phyloP scores from a whole-genome alignment of 2,113 vertebrate genomes.

The Nycticebus coucang region DNA sequence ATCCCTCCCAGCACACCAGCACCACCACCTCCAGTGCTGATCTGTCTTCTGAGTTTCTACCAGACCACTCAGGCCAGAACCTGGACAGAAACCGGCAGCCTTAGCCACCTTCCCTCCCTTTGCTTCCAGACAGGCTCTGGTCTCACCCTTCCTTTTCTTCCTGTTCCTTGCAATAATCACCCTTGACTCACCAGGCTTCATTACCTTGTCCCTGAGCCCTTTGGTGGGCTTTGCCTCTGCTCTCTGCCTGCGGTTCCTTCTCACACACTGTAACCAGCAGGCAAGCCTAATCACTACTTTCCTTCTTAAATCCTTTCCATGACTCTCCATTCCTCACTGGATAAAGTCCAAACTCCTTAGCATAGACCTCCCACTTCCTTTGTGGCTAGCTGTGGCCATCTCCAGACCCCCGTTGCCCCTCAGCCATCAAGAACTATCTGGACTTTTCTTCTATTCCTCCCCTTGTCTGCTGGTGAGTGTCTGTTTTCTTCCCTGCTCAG shows the following conservation, averaged over 20 bases:
- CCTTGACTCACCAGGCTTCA: not conserved
- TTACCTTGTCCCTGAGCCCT: not conserved
- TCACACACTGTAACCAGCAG: not conserved
- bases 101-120: fast-evolving
- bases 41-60: not conserved
- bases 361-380: not conserved
- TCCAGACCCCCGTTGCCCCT: not conserved
- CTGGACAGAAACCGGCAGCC: not conserved
- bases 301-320: not conserved
- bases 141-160: not conserved
- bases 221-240: not conserved
- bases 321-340: not conserved
- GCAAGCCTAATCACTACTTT: not conserved
- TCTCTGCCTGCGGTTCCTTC: not conserved
- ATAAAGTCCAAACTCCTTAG: not conserved
- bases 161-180: not conserved
- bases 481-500: not conserved
- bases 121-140: not conserved
- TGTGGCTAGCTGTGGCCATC: not conserved
- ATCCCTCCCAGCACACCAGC: fast-evolving
- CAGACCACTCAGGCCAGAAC: no score
- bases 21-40: not conserved
- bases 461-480: not conserved
- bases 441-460: not conserved
- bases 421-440: not conserved